These are phyloP conservation scores for Opisthograptis luteolata DNA, from an alignment of 2,888 invertebrate species.

Conservation along the genomic window DNA sequence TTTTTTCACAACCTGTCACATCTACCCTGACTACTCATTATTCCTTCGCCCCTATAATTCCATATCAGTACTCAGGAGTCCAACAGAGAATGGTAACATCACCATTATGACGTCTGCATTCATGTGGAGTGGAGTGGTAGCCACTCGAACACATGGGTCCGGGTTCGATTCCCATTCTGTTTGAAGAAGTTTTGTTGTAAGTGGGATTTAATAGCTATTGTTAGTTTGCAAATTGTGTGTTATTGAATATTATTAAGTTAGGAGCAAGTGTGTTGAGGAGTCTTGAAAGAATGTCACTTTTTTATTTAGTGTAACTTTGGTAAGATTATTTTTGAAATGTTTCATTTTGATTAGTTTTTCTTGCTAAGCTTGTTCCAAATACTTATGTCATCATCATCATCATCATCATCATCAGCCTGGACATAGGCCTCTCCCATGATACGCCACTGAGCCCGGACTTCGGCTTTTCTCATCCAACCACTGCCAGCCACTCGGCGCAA, in stretches of 20 bases:
- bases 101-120: constrained; percentile 67
- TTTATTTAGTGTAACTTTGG: background rate
- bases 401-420: no score
- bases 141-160: constrained; percentile 77
- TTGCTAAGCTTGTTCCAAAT: no score
- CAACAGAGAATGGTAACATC: constrained; percentile 61
- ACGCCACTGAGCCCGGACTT: no score
- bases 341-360: background rate
- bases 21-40: constrained; percentile 21
- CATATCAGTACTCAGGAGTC: constrained; percentile 60
- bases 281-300: constrained; percentile 27
- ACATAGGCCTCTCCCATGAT: no score
- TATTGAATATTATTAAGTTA: constrained; percentile 39
- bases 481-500: no score
- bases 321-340: no score
- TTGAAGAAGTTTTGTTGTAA: constrained; percentile 67
- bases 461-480: no score
- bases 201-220: constrained; percentile 45
- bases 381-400: no score
- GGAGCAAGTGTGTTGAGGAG: constrained; percentile 26
- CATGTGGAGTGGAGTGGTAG: constrained; percentile 57
- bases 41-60: constrained; percentile 65
- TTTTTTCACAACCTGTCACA: background rate
- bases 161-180: constrained; percentile 73
- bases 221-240: constrained; percentile 39